Percentiles rank a stretch among this genome's conserved stretches.
Conservation (phyloP, 2,797 vertebrate genomes). For the Rhinophrynus dorsalis region DNA sequence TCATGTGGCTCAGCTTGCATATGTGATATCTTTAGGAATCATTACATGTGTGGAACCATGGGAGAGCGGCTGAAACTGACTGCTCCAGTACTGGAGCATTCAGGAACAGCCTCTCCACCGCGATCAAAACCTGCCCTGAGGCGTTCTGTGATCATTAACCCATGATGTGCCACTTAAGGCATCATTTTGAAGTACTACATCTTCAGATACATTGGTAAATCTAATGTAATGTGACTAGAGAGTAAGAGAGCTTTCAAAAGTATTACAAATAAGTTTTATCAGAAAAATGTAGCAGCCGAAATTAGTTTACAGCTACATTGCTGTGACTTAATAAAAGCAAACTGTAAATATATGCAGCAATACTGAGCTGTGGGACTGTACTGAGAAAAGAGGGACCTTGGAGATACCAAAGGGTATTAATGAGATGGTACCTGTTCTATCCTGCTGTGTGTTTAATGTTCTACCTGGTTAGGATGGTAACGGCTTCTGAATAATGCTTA, state of each 20-base stretch:
- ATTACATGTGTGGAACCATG: too few relatives aligned
- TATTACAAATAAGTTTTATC: slow-evolving; percentile 66
- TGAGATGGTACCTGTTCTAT: slow-evolving; percentile 86
- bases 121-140: too few relatives aligned
- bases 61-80: too few relatives aligned
- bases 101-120: too few relatives aligned
- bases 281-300: slow-evolving; percentile 61
- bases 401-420: slow-evolving; percentile 82
- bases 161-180: too few relatives aligned
- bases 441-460: slow-evolving; percentile 74
- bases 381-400: slow-evolving; percentile 67
- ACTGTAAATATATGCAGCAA: slow-evolving; percentile 74
- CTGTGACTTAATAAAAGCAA: slow-evolving; percentile 67
- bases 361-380: slow-evolving; percentile 77
- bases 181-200: too few relatives aligned
- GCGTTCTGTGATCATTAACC: too few relatives aligned
- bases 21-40: too few relatives aligned
- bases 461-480: slow-evolving; percentile 84
- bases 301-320: slow-evolving; percentile 75
- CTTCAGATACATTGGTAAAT: too few relatives aligned
- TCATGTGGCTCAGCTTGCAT: too few relatives aligned
- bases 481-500: slow-evolving; percentile 77
- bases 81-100: too few relatives aligned
- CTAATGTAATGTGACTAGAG: too few relatives aligned
- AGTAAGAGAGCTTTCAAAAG: slow-evolving; percentile 65